Conservation (phyloP, 2,888 invertebrate genomes). For the Agapetus fuscipes region DNA sequence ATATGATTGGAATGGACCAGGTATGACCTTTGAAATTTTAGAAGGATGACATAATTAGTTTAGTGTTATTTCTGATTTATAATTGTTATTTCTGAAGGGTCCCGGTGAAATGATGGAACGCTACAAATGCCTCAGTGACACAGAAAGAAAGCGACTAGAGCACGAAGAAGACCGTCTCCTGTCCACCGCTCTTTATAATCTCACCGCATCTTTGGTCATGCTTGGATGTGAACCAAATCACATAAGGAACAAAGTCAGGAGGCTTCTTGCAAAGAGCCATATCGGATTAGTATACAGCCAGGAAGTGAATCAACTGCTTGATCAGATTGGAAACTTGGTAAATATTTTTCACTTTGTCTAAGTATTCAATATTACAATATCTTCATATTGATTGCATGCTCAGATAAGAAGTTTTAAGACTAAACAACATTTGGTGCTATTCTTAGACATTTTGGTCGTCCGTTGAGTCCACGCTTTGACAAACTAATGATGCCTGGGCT, state of each 20-base stretch:
- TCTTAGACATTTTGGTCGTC: no score
- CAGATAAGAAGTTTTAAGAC: no score
- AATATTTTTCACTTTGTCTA: no score
- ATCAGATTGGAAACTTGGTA: conserved; percentile 90
- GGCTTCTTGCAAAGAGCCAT: conserved; percentile 95
- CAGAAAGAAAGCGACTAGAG: conserved; percentile 87
- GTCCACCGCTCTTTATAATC: conserved; percentile 91
- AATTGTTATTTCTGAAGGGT: conserved; percentile 41
- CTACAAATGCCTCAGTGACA: conserved; percentile 86
- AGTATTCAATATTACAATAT: neutral
- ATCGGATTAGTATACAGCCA: conserved; percentile 96
- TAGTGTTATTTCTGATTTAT: neutral
- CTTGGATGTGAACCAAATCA: conserved; percentile 77
- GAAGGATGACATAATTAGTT: neutral
- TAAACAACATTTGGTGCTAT: neutral
- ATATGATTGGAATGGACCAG: conserved; percentile 99
- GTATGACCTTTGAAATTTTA: conserved; percentile 24
- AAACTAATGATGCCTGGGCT: no score
- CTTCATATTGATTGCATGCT: conserved; percentile 1
- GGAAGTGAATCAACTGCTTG: conserved; percentile 92
- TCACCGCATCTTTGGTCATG: conserved; percentile 93
- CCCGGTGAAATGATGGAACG: conserved; percentile 99
- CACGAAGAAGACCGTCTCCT: conserved; percentile 95
- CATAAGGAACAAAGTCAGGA: conserved; percentile 74
- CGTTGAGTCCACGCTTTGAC: no score